Conservation (phyloP, 2,113 vertebrate genomes). For the Carettochelys insculpta region DNA sequence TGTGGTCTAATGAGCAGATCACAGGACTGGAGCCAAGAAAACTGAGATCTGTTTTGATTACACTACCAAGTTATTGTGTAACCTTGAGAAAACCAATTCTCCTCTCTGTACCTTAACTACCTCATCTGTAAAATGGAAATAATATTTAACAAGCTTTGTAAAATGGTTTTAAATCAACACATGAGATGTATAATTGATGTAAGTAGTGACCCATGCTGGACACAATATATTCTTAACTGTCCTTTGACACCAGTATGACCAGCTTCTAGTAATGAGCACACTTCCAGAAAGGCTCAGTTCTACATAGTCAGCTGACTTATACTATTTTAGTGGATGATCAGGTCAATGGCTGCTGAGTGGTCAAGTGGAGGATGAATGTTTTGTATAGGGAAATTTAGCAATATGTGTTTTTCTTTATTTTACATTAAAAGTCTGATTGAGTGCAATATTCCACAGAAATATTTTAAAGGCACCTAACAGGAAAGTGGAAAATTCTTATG, state of each 20-base stretch:
- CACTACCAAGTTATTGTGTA: constrained; percentile 35
- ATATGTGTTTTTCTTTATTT: neutral
- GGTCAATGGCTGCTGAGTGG: constrained; percentile 37
- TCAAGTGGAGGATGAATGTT: neutral
- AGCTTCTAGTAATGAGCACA: constrained; percentile 46
- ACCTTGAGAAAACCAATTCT: constrained; percentile 36
- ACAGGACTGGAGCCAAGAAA: neutral
- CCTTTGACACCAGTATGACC: constrained; percentile 51
- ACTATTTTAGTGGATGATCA: constrained; percentile 11
- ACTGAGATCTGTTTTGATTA: constrained; percentile 42
- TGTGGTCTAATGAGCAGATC: neutral
- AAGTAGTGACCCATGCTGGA: neutral
- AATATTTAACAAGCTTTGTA: constrained; percentile 15
- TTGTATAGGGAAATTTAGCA: neutral
- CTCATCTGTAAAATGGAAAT: constrained; percentile 30
- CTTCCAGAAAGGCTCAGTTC: constrained; percentile 33
- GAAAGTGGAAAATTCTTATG: neutral
- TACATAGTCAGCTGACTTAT: neutral
- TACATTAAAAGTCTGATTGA: neutral
- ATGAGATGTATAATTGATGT: constrained; percentile 12
- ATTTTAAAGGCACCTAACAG: neutral
- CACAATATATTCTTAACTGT: constrained; percentile 52
- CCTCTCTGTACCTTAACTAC: constrained; percentile 6
- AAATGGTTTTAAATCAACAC: constrained; percentile 59
- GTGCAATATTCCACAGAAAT: neutral